Conservation (phyloP, 1,140 invertebrate genomes). For the Pentalonia nigronervosa region DNA sequence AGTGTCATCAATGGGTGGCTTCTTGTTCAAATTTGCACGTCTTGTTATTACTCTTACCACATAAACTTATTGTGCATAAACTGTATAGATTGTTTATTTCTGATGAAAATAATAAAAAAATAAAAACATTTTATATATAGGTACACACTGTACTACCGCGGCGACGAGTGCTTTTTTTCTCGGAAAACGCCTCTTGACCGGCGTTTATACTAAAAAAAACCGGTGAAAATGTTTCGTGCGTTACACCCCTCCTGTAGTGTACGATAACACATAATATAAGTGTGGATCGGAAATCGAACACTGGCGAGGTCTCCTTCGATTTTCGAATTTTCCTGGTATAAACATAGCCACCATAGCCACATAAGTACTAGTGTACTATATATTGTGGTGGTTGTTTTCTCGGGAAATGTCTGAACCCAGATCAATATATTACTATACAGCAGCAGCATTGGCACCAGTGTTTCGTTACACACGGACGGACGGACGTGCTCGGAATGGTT, state of each 20-base stretch:
- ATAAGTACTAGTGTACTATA: no score
- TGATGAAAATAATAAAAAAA: no score
- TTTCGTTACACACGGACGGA: neutral
- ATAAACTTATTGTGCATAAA: no score
- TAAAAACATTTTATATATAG: no score
- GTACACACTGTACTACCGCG: neutral
- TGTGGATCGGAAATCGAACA: neutral
- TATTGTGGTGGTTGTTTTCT: neutral
- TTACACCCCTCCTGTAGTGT: neutral
- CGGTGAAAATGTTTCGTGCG: neutral
- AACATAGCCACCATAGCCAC: no score
- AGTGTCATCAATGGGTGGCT: no score
- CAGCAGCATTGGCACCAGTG: neutral
- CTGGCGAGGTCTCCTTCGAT: neutral
- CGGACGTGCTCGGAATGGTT: neutral
- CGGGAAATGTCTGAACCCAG: neutral
- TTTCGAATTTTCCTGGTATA: neutral
- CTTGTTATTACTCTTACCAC: no score
- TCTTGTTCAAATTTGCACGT: no score
- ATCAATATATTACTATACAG: neutral
- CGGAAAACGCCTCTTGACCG: no score
- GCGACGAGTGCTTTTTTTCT: neutral
- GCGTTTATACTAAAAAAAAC: neutral
- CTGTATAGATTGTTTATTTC: no score
- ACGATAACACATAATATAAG: neutral